Evolutionary conservation across 2,113 vertebrate species (phyloP), one percentile per base, ranked within the genome.

Genomic region (Calidris pygmaea): DNA sequence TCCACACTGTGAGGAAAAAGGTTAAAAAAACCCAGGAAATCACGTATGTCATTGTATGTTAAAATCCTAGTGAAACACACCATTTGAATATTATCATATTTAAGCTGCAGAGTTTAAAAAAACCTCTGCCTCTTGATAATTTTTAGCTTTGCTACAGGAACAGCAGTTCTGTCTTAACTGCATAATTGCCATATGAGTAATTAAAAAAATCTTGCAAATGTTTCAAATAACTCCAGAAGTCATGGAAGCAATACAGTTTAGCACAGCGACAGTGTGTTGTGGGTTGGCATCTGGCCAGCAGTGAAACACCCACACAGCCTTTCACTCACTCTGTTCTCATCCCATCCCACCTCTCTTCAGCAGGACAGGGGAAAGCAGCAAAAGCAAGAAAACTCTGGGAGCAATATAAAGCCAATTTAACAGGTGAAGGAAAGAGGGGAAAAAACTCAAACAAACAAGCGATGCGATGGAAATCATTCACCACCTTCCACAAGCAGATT

Each of bases 301-400:
- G 30, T 9, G 2, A 73, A 60, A 11, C 29, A 89, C 30, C 20
- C 26, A 56, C 12, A 47, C 3, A 91, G 14, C 5, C 21, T 59
- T 14, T 32, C 77, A n/a, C 6, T 45, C 47, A 34, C 37, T 26
- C 7, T 9, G 1, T 34, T 87, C 55, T 75, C 26, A 59, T 27
- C 26, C 21, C 5, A 35, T 12, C 7, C 3, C 6, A 7, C 7
- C 4, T 10, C 4, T 6, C 5, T 21, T 19, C 41, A 53, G 30
- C 10, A 53, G 18, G 17, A 34, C 0, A 91, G 27, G 5, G 2
- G 2, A 74, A 8, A 53, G 8, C 6, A 78, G 3, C 37, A 72
- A 39, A 83, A 68, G 29, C 8, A 62, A 71, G 41, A 67, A 68
- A 75, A 82, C 16, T 43, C 15, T 23, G 20, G 18, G 13, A 70